These are phyloP conservation scores for Chloroceryle inda DNA, from an alignment of 2,797 vertebrate species.

Conservation along the genomic window DNA sequence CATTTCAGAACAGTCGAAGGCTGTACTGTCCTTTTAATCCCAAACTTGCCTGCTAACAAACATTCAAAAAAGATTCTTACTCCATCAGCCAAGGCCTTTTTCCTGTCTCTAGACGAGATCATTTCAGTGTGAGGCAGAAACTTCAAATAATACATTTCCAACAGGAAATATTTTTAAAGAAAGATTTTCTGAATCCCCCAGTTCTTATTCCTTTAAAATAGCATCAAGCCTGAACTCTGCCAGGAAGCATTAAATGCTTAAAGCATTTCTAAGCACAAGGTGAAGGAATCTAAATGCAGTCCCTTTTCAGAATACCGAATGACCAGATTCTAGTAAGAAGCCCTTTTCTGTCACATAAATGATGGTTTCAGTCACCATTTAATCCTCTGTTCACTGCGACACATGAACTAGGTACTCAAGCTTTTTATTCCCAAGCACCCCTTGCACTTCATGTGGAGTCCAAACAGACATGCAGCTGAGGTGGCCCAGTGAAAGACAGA, in stretches of 20 bases:
- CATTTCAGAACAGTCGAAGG: not conserved
- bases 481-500: not conserved
- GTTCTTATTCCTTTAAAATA: not conserved
- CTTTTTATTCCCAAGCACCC: not conserved
- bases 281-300: not conserved
- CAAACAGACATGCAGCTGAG: rapidly evolving
- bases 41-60: not conserved
- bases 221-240: not conserved
- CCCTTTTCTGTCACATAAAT: not conserved
- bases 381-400: not conserved
- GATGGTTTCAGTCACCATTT: not conserved
- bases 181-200: not conserved
- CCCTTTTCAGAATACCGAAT: not conserved
- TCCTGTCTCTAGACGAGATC: not conserved
- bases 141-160: not conserved
- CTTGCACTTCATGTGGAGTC: rapidly evolving
- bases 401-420: rapidly evolving
- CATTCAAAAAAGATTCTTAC: not conserved
- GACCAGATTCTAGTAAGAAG: not conserved
- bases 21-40: rapidly evolving
- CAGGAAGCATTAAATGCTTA: not conserved
- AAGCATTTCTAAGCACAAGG: not conserved
- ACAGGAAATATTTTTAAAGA: not conserved
- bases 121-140: not conserved
- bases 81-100: not conserved